Evolutionary conservation across 2,113 vertebrate genomes (phyloP).

Genomic region (Forbesichthys papilliferus): DNA sequence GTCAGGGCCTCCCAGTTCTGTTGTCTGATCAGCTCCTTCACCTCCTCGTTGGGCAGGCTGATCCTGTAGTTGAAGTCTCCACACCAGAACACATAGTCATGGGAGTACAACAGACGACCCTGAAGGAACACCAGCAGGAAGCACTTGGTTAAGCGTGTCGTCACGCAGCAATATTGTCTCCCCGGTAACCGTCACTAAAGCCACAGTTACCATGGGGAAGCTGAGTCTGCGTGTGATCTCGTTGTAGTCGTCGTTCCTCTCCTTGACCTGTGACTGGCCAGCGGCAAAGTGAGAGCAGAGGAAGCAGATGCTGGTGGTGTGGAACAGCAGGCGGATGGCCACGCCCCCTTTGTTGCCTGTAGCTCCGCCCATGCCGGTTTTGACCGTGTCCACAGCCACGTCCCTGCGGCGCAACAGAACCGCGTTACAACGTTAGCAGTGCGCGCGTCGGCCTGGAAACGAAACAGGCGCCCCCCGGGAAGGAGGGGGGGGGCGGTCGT

Average conservation of each 20-base stretch:
- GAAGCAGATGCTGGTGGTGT: slow-evolving; percentile 97
- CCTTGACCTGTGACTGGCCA: slow-evolving; percentile 96
- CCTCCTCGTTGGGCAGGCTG: slow-evolving; percentile 92
- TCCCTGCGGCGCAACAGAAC: slow-evolving; percentile 77
- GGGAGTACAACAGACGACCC: slow-evolving; percentile 95
- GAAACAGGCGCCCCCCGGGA: not conserved
- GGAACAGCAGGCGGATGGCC: slow-evolving; percentile 93
- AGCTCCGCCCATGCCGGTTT: slow-evolving; percentile 99
- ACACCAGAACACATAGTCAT: slow-evolving; percentile 99
- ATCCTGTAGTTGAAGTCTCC: slow-evolving; percentile 99
- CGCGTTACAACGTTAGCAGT: not conserved
- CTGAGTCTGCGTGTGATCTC: slow-evolving; percentile 93
- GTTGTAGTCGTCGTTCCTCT: slow-evolving; percentile 94
- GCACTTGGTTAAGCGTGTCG: too few species aligned
- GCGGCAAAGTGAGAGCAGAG: slow-evolving; percentile 98
- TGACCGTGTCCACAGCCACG: slow-evolving; percentile 95
- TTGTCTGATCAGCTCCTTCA: slow-evolving; percentile 92
- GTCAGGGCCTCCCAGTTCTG: slow-evolving; percentile 93
- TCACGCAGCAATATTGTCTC: too few species aligned
- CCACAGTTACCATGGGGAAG: slow-evolving; percentile 90
- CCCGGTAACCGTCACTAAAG: not conserved
- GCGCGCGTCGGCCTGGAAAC: not conserved
- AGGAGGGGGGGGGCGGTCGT: slow-evolving; percentile 31
- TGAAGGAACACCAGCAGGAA: slow-evolving; percentile 49
- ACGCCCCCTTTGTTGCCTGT: slow-evolving; percentile 98